These are phyloP conservation scores for Orthosia incerta DNA, from an alignment of 2,888 invertebrate genomes.

Conservation along the genomic window DNA sequence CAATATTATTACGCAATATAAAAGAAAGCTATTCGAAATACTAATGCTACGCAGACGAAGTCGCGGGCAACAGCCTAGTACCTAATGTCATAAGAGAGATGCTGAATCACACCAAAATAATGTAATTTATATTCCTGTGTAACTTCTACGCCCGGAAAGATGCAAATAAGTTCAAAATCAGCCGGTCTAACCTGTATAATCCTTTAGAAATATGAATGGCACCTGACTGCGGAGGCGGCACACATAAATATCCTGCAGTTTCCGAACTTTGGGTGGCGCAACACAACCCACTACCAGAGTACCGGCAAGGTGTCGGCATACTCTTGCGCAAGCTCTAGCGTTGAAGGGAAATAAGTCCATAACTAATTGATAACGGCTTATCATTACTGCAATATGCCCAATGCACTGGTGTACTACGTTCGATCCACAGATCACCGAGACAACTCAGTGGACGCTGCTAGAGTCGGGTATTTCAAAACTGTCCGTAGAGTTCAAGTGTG, in stretches of 20 bases:
- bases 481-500: no score
- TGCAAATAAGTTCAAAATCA: neutral
- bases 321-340: conserved; percentile 33
- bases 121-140: neutral
- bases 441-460: no score
- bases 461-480: no score
- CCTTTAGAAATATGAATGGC: neutral
- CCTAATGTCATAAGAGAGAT: no score
- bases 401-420: neutral
- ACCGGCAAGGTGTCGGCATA: neutral
- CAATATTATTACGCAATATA: no score
- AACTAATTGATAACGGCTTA: conserved; percentile 16
- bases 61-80: no score
- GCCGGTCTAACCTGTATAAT: neutral
- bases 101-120: no score
- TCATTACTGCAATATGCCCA: neutral
- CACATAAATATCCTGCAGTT: conserved; percentile 30
- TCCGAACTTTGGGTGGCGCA: conserved; percentile 12
- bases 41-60: no score
- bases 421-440: neutral
- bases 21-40: no score
- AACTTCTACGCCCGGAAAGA: neutral
- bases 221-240: conserved; percentile 33
- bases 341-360: conserved; percentile 14
- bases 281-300: conserved; percentile 36